These are phyloP conservation scores for Macroramphosus scolopax DNA, from an alignment of 2,797 vertebrate species.

Conservation along the genomic window DNA sequence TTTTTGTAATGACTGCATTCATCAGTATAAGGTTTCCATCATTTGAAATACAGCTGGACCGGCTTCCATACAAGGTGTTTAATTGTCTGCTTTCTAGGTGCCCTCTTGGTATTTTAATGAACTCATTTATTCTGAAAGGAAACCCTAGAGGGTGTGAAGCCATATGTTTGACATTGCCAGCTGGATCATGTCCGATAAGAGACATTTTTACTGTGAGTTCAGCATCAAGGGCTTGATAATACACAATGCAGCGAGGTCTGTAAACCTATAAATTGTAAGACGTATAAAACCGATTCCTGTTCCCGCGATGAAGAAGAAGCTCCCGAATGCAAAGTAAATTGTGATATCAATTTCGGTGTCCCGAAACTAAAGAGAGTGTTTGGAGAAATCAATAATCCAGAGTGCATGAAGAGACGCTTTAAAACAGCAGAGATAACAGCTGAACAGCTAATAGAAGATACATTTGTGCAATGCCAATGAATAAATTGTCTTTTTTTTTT, in stretches of 20 bases:
- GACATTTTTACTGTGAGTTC: constrained; percentile 58
- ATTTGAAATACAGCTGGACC: constrained; percentile 54
- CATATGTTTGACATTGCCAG: constrained; percentile 69
- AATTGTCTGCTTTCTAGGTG: constrained; percentile 59
- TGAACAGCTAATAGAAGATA: constrained; percentile 42
- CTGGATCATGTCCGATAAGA: constrained; percentile 64
- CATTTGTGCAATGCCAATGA: constrained; percentile 65
- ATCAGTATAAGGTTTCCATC: constrained; percentile 50
- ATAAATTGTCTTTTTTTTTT: constrained; percentile 64
- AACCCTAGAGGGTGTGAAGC: constrained; percentile 54
- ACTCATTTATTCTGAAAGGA: constrained; percentile 64
- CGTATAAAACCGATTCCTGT: constrained; percentile 1
- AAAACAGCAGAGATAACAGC: constrained; percentile 55
- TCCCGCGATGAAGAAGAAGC: constrained; percentile 26
- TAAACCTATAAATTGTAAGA: constrained; percentile 22
- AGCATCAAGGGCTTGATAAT: constrained; percentile 53
- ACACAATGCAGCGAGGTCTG: constrained; percentile 26
- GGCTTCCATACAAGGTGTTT: constrained; percentile 57
- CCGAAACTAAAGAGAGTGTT: constrained; percentile 45
- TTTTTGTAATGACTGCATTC: constrained; percentile 56
- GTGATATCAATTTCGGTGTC: constrained; percentile 55
- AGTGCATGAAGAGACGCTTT: constrained; percentile 27
- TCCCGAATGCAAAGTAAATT: constrained; percentile 55
- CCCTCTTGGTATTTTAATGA: constrained; percentile 60
- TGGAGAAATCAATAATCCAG: constrained; percentile 61